phyloP scores from a whole-genome alignment of 2,797 vertebrate genomes.

The Galago senegalensis region DNA sequence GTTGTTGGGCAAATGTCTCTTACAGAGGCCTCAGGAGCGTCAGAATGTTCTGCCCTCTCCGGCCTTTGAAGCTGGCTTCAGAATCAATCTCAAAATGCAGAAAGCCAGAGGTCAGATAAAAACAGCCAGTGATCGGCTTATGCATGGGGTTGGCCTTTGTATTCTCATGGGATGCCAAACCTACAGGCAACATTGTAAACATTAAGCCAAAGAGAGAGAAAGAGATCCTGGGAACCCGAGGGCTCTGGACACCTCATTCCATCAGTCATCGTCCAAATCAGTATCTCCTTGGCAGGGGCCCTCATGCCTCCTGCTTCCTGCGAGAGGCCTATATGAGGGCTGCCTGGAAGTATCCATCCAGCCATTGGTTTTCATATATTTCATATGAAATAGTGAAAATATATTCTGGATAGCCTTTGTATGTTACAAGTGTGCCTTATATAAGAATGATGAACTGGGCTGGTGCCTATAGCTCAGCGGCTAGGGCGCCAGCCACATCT shows the following conservation, averaged over 20 bases:
- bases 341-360: too few species aligned
- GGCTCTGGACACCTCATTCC: background rate
- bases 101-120: background rate
- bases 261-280: background rate
- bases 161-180: background rate
- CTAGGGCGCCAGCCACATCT: too few species aligned
- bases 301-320: accelerated
- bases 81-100: background rate
- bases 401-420: too few species aligned
- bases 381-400: too few species aligned
- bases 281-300: background rate
- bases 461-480: too few species aligned
- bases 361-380: too few species aligned
- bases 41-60: background rate
- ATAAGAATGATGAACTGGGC: too few species aligned
- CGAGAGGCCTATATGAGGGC: too few species aligned
- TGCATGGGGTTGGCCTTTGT: accelerated
- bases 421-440: too few species aligned
- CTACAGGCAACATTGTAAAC: background rate
- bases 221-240: background rate
- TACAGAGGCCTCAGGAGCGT: accelerated
- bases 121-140: background rate
- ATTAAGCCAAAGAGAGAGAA: background rate
- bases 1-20: background rate
- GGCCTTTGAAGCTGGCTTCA: background rate